A percentile compares a stretch with the other conserved stretches of the same genome.
phyloP scores from a whole-genome alignment of 2,113 vertebrate species.

The Paratilapia polleni region DNA sequence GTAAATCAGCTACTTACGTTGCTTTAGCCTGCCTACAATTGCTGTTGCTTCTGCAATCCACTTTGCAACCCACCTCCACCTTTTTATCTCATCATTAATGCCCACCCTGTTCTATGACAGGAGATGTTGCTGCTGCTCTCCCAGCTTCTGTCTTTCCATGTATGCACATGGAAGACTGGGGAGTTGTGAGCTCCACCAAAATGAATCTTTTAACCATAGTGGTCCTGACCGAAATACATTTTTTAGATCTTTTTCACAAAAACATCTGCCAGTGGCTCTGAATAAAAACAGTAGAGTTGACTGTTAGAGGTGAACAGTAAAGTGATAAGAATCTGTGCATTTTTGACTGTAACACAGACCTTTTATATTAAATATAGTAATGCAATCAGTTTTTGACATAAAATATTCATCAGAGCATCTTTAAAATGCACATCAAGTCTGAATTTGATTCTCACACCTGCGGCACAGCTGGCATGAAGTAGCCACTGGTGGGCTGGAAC shows the following conservation, averaged over 20 bases:
- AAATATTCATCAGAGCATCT: background rate
- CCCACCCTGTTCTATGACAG: background rate
- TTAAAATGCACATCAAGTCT: background rate
- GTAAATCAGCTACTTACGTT: background rate
- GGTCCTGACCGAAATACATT: background rate
- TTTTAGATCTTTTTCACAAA: background rate
- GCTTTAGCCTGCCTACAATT: too few species aligned
- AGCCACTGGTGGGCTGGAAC: constrained; percentile 96
- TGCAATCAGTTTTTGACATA: accelerated
- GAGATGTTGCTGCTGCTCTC: background rate
- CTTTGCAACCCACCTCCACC: background rate
- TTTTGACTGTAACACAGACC: background rate
- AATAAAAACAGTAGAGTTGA: background rate
- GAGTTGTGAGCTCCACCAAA: too few species aligned
- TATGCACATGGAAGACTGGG: background rate
- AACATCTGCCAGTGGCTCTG: accelerated
- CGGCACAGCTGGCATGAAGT: constrained; percentile 97
- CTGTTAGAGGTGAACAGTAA: background rate
- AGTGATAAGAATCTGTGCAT: background rate
- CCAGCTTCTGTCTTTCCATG: accelerated
- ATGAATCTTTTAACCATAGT: background rate
- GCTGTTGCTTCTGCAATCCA: background rate
- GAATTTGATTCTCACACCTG: constrained; percentile 82
- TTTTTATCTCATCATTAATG: background rate
- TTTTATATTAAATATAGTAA: background rate